A percentile compares a stretch with the other conserved stretches of the same genome.
Evolutionary conservation across 2,113 vertebrate genomes (phyloP).

Genomic region (Heterocephalus glaber): DNA sequence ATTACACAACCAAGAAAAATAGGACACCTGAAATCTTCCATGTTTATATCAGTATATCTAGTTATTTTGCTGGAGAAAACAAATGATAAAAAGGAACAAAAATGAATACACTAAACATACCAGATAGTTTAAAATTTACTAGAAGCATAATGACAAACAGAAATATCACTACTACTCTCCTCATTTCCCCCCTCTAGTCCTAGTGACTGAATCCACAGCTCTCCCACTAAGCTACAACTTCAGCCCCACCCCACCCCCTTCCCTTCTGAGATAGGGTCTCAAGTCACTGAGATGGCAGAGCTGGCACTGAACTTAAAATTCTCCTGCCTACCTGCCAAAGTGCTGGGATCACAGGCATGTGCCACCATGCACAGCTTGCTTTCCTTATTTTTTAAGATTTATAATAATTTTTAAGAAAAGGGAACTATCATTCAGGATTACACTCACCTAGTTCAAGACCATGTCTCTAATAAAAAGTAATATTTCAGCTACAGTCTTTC

Average conservation of each 20-base stretch:
- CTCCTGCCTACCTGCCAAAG: neutral
- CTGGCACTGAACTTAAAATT: neutral
- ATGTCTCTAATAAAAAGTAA: conserved; percentile 11
- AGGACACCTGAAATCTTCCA: conserved; percentile 91
- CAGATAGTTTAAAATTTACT: neutral
- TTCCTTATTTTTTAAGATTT: conserved; percentile 28
- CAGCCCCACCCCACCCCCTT: neutral
- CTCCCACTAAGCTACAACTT: neutral
- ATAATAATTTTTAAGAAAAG: conserved; percentile 3
- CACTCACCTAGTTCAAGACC: neutral
- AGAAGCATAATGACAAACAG: neutral
- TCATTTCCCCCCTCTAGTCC: neutral
- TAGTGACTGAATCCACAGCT: neutral
- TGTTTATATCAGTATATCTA: conserved; percentile 90
- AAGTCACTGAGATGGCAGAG: neutral
- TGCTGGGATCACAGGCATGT: neutral
- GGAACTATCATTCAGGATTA: neutral
- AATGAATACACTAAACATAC: neutral
- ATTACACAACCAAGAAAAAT: conserved; percentile 94
- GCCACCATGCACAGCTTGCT: neutral
- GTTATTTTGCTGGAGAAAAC: conserved; percentile 86
- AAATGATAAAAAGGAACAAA: neutral
- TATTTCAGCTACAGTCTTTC: neutral
- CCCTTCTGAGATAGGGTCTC: neutral
- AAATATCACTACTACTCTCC: neutral